These are phyloP conservation scores for Enhydra lutris DNA, from an alignment of 2,113 vertebrate genomes.

Conservation along the genomic window DNA sequence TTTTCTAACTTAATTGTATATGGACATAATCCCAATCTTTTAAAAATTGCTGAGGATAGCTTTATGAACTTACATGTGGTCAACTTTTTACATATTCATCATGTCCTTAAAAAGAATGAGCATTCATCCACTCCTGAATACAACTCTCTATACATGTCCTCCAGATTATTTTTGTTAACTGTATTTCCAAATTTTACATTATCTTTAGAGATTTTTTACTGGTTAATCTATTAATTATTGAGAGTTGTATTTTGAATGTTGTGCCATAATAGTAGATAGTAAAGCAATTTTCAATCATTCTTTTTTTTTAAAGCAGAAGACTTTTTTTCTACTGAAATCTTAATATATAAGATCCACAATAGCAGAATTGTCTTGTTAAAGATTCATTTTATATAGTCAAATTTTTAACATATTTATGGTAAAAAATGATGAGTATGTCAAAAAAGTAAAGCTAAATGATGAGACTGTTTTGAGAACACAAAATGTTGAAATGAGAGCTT, in stretches of 20 bases:
- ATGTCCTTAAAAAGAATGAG: neutral
- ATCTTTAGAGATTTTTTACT: neutral
- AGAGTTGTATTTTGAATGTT: neutral
- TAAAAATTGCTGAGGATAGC: neutral
- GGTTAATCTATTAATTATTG: neutral
- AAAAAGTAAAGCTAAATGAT: too few species aligned
- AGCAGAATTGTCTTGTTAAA: neutral
- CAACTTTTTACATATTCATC: neutral
- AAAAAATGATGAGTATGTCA: neutral
- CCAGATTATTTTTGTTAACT: neutral
- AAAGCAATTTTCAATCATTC: neutral
- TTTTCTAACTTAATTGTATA: neutral
- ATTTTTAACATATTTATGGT: neutral
- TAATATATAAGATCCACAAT: neutral
- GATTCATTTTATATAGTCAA: neutral
- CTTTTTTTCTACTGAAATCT: neutral
- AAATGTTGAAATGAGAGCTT: neutral
- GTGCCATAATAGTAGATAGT: neutral
- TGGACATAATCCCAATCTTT: neutral
- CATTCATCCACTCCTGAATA: neutral
- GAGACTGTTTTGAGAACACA: neutral
- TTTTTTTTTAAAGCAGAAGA: neutral
- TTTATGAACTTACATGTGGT: neutral
- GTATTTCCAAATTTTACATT: neutral
- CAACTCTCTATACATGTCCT: neutral